Conservation (phyloP, 1,140 invertebrate genomes). For the Aphelenchoides besseyi region DNA sequence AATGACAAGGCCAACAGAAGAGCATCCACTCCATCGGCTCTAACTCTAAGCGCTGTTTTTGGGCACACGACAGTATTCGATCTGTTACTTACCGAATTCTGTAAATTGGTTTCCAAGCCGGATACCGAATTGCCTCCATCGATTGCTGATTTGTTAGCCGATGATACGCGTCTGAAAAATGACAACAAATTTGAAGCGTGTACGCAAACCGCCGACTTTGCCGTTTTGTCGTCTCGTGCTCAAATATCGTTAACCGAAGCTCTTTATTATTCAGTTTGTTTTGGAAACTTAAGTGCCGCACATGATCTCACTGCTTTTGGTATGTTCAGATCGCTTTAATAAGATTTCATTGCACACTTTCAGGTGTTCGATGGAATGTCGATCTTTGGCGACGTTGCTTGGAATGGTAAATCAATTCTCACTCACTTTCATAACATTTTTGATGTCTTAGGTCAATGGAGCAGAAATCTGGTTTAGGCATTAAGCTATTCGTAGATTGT, state of each 20-base stretch:
- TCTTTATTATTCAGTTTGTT: constrained; percentile 23
- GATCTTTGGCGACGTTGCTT: not conserved
- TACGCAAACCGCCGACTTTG: not conserved
- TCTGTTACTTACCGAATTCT: not conserved
- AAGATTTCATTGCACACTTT: not conserved
- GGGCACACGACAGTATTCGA: constrained; percentile 3
- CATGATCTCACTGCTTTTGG: constrained; percentile 17
- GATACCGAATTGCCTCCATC: not conserved
- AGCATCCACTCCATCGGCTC: constrained; percentile 1
- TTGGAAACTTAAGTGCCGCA: constrained; percentile 7
- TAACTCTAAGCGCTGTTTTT: not conserved
- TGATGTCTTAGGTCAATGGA: constrained; percentile 7
- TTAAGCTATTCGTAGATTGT: constrained; percentile 1
- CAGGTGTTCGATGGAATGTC: not conserved
- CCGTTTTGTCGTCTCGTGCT: not conserved
- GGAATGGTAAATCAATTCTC: not conserved
- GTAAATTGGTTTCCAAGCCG: not conserved
- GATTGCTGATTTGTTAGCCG: constrained; percentile 3
- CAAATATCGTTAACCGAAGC: constrained; percentile 22
- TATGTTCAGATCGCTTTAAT: constrained; percentile 9
- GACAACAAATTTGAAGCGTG: not conserved
- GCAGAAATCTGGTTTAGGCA: constrained; percentile 11
- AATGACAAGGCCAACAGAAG: constrained; percentile 1
- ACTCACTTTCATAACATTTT: constrained; percentile 12
- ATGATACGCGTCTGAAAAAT: not conserved